phyloP scores from a whole-genome alignment of 2,797 vertebrate genomes.

The Pangasius mekongensis region DNA sequence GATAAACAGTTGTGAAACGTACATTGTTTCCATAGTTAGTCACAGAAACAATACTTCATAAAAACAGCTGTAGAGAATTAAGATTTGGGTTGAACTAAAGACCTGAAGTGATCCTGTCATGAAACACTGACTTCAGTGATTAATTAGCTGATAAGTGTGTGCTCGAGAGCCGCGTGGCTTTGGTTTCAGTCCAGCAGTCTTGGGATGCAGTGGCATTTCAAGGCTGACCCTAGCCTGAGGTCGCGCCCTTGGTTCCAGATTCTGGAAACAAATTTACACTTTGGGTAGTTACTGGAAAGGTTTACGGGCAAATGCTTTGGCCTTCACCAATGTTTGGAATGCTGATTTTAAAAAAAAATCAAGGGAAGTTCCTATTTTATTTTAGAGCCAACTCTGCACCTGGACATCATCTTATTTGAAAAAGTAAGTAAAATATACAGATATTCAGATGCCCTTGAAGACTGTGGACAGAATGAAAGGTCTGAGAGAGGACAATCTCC shows the following conservation, averaged over 20 bases:
- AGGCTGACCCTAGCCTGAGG: background rate
- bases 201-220: background rate
- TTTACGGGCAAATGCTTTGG: constrained; percentile 11
- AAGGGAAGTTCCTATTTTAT: background rate
- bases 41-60: constrained; percentile 39
- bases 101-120: background rate
- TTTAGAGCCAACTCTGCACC: background rate
- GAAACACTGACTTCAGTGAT: background rate
- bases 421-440: background rate
- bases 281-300: background rate
- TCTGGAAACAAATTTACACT: constrained; percentile 12
- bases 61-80: constrained; percentile 42
- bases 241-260: background rate
- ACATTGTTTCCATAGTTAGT: constrained; percentile 49
- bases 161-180: background rate
- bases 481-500: background rate
- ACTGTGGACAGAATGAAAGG: background rate
- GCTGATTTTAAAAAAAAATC: no score
- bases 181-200: background rate
- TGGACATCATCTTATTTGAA: background rate
- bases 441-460: background rate
- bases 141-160: constrained; percentile 2
- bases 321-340: background rate
- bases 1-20: constrained; percentile 35
- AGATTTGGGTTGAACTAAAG: constrained; percentile 4